Evolutionary conservation across 1,140 invertebrate species (phyloP), one percentile per base, ranked within the genome.

Genomic region (Leptinotarsa lineolata): DNA sequence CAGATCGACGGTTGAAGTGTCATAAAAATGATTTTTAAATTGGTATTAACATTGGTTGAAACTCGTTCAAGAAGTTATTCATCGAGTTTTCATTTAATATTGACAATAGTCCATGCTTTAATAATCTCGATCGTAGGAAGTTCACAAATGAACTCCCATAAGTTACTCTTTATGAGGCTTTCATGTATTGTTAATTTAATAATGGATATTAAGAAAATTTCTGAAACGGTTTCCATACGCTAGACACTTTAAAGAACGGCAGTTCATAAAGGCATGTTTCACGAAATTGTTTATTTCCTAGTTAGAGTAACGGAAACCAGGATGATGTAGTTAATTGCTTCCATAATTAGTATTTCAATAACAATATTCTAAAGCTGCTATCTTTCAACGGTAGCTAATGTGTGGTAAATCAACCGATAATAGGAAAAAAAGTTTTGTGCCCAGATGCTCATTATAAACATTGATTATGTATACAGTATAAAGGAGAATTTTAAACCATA

Each of bases 201-300:
- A 54, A 54, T 54, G 48, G n/a, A 0, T 54, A 54, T 54, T 18
- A 16, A 0, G 48, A 54, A 54, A n/a, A 54, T 54, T 54, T 54
- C 48, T 54, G 16, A 54, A 15, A 54, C 63, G 63, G 22, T 39
- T 65, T 39, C 15, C 22, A 22, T 65, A n/a, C 22, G 8, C 16
- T 8, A 16, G 2, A 22, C 22, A 22, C 63, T 24, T 30, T 21
- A 39, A 65, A 65, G 24, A 65, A 65, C 63, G 18, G 63, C 3
- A 15, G 20, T 65, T 24, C 15, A 22, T 30, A 6, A n/a, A 24
- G 18, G 63, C 39, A 65, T 21, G 24, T 65, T 65, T 65, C 63
- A 65, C 22, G 4, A 65, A 65, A 65, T 65, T 65, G 63, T 39
- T 39, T 39, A 65, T 39, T 65, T 65, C 63, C 63, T 65, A 21